Conservation (phyloP, 2,797 vertebrate species). For the Cirrhinus mrigala region DNA sequence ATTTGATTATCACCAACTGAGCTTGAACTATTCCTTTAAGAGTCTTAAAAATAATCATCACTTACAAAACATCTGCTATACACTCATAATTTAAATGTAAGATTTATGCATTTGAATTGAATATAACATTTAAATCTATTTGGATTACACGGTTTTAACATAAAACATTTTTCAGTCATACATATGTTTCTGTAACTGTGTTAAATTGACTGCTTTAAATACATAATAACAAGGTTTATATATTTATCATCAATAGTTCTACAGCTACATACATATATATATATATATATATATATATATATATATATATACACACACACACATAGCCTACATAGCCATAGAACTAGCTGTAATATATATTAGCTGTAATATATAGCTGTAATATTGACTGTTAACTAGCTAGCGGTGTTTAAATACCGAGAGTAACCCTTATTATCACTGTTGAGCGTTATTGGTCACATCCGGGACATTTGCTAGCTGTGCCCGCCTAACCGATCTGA, state of each 20-base stretch:
- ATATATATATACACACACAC: too few relatives aligned
- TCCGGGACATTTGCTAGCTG: too few relatives aligned
- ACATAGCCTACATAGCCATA: too few relatives aligned
- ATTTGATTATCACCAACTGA: background rate
- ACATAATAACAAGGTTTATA: background rate
- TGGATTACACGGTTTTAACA: background rate
- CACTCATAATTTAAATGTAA: background rate
- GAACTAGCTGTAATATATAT: too few relatives aligned
- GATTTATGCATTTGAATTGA: background rate
- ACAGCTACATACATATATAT: background rate
- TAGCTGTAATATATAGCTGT: too few relatives aligned
- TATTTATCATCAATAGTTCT: background rate
- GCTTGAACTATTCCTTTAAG: background rate
- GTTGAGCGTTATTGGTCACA: too few relatives aligned
- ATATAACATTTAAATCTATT: background rate
- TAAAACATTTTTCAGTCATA: background rate
- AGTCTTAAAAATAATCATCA: background rate
- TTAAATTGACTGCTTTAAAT: background rate
- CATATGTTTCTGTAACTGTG: background rate
- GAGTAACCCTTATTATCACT: too few relatives aligned
- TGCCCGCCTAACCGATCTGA: too few relatives aligned
- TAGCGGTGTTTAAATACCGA: too few relatives aligned
- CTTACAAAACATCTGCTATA: background rate
- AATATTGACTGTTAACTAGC: too few relatives aligned
- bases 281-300: too few relatives aligned